phyloP scores from a whole-genome alignment of 2,888 invertebrate species.

The Spodoptera picta region DNA sequence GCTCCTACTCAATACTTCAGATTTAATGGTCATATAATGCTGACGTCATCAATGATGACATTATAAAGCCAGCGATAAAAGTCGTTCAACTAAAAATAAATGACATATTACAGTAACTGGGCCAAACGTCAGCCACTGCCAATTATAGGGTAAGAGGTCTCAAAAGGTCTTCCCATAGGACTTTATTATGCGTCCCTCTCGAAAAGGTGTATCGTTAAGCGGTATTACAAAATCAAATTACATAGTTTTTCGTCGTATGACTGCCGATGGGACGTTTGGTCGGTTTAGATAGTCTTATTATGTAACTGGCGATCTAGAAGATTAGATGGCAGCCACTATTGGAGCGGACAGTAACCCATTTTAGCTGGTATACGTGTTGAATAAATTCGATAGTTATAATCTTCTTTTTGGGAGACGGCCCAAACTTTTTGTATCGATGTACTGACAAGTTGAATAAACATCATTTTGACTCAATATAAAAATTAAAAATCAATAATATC shows the following conservation, averaged over 20 bases:
- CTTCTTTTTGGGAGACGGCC: neutral
- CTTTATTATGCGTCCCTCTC: slow-evolving; percentile 61
- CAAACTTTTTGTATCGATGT: neutral
- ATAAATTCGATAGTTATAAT: slow-evolving; percentile 25
- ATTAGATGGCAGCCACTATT: slow-evolving; percentile 35
- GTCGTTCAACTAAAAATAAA: slow-evolving; percentile 57
- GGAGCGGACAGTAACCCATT: slow-evolving; percentile 27
- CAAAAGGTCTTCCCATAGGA: slow-evolving; percentile 59
- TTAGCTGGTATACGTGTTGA: slow-evolving; percentile 17
- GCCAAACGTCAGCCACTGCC: slow-evolving; percentile 45
- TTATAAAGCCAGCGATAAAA: slow-evolving; percentile 40
- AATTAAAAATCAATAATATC: too few relatives aligned
- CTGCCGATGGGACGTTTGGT: slow-evolving; percentile 18
- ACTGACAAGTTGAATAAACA: neutral
- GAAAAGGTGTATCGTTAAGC: slow-evolving; percentile 60
- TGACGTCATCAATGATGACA: slow-evolving; percentile 27
- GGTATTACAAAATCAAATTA: slow-evolving; percentile 64
- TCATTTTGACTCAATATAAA: too few relatives aligned
- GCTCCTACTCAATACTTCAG: slow-evolving; percentile 11
- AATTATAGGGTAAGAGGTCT: slow-evolving; percentile 57
- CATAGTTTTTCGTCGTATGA: slow-evolving; percentile 60
- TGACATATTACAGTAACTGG: slow-evolving; percentile 56
- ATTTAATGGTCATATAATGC: slow-evolving; percentile 13
- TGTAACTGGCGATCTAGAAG: slow-evolving; percentile 32
- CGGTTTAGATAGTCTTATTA: slow-evolving; percentile 34